Evolutionary conservation across 2,888 invertebrate genomes (phyloP).

Genomic region (Meliscaeva auricollis): DNA sequence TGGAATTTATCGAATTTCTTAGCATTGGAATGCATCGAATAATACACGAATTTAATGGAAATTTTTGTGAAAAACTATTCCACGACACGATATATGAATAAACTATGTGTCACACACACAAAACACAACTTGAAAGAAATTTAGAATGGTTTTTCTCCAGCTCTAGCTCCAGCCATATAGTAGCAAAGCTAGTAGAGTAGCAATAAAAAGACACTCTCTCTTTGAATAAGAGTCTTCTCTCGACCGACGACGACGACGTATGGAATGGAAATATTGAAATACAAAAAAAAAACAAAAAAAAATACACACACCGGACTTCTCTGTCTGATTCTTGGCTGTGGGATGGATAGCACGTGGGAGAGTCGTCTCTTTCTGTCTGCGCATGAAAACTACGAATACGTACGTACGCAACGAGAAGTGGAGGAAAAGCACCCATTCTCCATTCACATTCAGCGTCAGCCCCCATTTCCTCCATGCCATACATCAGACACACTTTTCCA

Average conservation of each 20-base stretch:
- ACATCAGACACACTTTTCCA: constrained; percentile 58
- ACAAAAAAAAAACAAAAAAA: constrained; percentile 26
- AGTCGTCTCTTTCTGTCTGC: constrained; percentile 73
- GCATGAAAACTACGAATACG: constrained; percentile 64
- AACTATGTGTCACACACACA: constrained; percentile 63
- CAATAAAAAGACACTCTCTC: constrained; percentile 43
- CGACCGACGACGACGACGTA: constrained; percentile 46
- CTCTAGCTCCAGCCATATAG: constrained; percentile 1
- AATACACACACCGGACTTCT: constrained; percentile 57
- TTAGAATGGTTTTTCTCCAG: constrained; percentile 74
- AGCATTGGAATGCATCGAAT: constrained; percentile 60
- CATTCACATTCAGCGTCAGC: constrained; percentile 61
- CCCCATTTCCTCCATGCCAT: constrained; percentile 56
- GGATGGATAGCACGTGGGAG: constrained; percentile 39
- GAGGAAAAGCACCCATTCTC: constrained; percentile 67
- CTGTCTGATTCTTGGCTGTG: constrained; percentile 62
- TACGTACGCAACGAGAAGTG: constrained; percentile 65
- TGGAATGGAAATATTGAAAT: constrained; percentile 72
- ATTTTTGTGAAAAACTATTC: constrained; percentile 45
- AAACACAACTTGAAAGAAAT: constrained; percentile 68
- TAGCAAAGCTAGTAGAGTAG: constrained; percentile 49
- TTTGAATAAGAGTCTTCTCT: constrained; percentile 41
- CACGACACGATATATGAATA: constrained; percentile 37
- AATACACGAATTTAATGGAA: constrained; percentile 46
- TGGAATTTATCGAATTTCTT: constrained; percentile 66